These are phyloP conservation scores for Pomacea maculata DNA, from an alignment of 1,140 invertebrate species.

Conservation along the genomic window DNA sequence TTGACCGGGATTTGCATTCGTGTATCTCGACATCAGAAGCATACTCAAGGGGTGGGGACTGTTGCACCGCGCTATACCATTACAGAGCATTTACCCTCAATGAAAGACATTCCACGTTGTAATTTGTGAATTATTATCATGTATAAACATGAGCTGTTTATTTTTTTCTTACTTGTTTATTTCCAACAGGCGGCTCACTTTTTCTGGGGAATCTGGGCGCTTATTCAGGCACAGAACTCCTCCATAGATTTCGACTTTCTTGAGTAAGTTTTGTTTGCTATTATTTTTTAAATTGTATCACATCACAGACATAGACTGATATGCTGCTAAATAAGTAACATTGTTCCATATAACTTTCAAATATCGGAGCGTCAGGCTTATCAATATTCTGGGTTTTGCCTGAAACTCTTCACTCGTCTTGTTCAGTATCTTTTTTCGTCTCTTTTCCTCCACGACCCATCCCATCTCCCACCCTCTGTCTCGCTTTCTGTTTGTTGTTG, in stretches of 20 bases:
- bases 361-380: not conserved
- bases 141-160: too few species aligned
- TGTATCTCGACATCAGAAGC: too few species aligned
- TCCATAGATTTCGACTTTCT: slow-evolving; percentile 94
- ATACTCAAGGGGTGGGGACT: too few species aligned
- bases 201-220: slow-evolving; percentile 92
- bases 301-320: slow-evolving; percentile 1
- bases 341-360: not conserved
- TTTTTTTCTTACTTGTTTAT: not conserved
- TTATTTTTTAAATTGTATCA: not conserved
- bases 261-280: slow-evolving; percentile 71
- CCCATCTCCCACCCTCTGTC: too few species aligned
- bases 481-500: too few species aligned
- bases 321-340: not conserved
- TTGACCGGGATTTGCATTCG: too few species aligned
- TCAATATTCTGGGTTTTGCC: not conserved
- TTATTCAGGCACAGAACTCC: slow-evolving; percentile 91
- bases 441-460: too few species aligned
- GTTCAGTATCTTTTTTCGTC: too few species aligned
- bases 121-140: too few species aligned
- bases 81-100: too few species aligned
- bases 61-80: too few species aligned
- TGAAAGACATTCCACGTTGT: too few species aligned
- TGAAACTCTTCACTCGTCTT: not conserved
- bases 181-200: slow-evolving; percentile 68